phyloP scores from a whole-genome alignment of 2,888 invertebrate species.

The Ariolimax columbianus region DNA sequence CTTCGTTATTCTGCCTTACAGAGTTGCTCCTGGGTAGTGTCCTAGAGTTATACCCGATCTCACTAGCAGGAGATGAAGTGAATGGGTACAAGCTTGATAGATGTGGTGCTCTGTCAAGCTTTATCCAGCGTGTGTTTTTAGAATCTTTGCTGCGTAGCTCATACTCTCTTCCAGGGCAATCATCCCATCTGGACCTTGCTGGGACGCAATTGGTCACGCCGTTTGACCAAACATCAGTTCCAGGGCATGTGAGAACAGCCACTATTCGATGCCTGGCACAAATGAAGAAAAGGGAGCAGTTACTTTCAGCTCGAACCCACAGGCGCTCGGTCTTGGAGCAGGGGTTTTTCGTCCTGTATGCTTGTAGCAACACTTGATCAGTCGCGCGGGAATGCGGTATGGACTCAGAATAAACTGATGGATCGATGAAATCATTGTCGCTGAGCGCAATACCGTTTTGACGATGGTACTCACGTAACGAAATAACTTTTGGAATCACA shows the following conservation, averaged over 20 bases:
- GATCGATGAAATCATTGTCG: not conserved
- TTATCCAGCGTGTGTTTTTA: not conserved
- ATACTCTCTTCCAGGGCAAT: slow-evolving; percentile 37
- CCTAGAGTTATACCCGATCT: not conserved
- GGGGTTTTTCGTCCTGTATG: slow-evolving; percentile 22
- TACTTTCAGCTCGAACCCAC: slow-evolving; percentile 33
- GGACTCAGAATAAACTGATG: not conserved
- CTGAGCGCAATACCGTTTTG: not conserved
- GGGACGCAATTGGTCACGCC: slow-evolving; percentile 57
- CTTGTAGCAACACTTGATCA: slow-evolving; percentile 28
- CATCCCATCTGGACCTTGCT: slow-evolving; percentile 55
- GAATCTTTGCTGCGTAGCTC: not conserved
- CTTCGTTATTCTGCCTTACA: not conserved
- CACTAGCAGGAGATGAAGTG: not conserved
- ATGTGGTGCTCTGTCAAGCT: not conserved
- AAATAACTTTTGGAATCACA: not conserved
- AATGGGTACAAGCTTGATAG: too few relatives aligned
- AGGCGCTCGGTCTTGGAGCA: not conserved
- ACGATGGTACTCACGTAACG: not conserved
- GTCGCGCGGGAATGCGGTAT: not conserved
- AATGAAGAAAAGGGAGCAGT: slow-evolving; percentile 42
- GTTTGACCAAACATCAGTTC: slow-evolving; percentile 53
- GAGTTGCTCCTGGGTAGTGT: not conserved
- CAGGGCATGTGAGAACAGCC: slow-evolving; percentile 52
- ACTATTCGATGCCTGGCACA: slow-evolving; percentile 29